Evolutionary conservation across 2,113 vertebrate species (phyloP), one percentile per base, ranked within the genome.

Genomic region (Thalassarche chlororhynchos): DNA sequence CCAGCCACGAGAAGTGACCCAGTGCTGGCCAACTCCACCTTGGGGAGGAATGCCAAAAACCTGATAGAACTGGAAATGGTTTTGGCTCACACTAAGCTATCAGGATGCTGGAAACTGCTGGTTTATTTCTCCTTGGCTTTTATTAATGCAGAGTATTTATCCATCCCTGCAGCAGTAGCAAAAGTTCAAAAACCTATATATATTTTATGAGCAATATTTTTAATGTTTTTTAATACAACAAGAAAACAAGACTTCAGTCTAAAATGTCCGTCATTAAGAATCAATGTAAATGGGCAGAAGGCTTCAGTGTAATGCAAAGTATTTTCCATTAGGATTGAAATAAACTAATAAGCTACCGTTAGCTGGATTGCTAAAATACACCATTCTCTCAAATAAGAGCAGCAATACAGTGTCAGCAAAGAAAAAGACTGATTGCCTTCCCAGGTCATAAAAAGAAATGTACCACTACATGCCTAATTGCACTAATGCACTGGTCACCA

Each of bases 171-270:
- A 90, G 92, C 78, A 69, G 70, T 9, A 90, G 61, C 83, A 14
- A 34, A 74, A 90, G 88, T 94, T 93, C 90, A 95, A 21, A 62
- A 75, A 29, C 36, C 64, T 46, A 76, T 90, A 32, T 80, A 77
- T 93, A 44, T 93, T 90, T 96, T 70, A 97, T 90, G 79, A 96
- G 85, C 85, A 81, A 90, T 92, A 78, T 78, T 95, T 94, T 78
- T 86, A 84, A 94, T 89, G 86, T 38, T 95, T 86, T 94, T 95
- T 97, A 97, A 94, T 93, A 95, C 94, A 94, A 93, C 72, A 97
- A 46, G 69, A 55, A 94, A 96, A 94, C 68, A 86, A 89, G 85
- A 16, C 51, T 86, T 46, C 57, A 40, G 32, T 49, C 80, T 84
- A 40, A 88, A 93, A 71, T 12, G 28, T 9, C 86, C 70, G 83